These are phyloP conservation scores for Oopsacas minuta DNA, from an alignment of 37 sponge, comb jelly and placozoan genomes.

Conservation along the genomic window DNA sequence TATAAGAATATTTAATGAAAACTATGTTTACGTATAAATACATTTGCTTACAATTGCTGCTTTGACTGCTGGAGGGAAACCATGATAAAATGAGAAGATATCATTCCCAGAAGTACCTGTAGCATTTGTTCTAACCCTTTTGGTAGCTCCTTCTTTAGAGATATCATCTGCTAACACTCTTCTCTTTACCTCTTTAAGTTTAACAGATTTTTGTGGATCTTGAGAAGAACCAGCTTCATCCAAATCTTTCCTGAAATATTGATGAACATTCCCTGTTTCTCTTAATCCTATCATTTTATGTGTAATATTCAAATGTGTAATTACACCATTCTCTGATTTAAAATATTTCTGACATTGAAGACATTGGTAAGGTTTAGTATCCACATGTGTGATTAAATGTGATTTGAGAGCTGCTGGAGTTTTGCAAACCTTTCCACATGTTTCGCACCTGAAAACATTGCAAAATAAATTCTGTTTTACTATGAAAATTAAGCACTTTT, in stretches of 20 bases:
- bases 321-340: slow-evolving; percentile 2
- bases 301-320: background rate
- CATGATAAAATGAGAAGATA: background rate
- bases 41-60: background rate
- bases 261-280: background rate
- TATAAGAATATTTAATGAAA: background rate
- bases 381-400: background rate
- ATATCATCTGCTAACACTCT: background rate
- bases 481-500: background rate
- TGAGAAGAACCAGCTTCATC: background rate
- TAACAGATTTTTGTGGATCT: background rate
- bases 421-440: background rate
- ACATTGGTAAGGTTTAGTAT: background rate
- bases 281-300: background rate
- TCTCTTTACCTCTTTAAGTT: background rate
- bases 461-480: background rate
- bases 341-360: background rate
- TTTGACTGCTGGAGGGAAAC: background rate
- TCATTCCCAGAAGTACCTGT: background rate
- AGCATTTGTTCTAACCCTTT: background rate
- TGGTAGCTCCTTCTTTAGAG: background rate
- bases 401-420: background rate
- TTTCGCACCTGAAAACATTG: background rate
- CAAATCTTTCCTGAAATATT: background rate
- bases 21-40: background rate